Evolutionary conservation across 2,797 vertebrate species (phyloP), one percentile per base, ranked within the genome.

Genomic region (Falco concolor): DNA sequence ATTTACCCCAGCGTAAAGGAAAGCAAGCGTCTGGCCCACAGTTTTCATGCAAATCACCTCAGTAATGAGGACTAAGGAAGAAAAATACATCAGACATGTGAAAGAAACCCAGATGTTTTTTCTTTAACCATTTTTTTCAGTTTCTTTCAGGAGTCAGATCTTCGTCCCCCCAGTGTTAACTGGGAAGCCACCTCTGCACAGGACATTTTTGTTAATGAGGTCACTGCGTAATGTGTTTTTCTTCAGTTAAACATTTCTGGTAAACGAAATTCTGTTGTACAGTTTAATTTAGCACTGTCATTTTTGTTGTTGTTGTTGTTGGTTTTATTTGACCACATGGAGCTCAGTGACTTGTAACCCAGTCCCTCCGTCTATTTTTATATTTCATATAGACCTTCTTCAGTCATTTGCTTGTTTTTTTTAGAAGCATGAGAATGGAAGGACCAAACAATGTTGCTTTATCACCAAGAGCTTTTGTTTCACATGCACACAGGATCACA

Each of bases 291-390:
- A 95, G 96, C 88, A 73, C 25, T 57, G 81, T 36, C 69, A 17
- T 93, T 88, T 89, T 89, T 28, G 38, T 38, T 40, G 40, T 95
- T 95, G 68, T 90, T 86, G 84, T 89, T 93, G 79, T 90, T 96
- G 63, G 44, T 95, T 96, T 95, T 83, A 92, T 95, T 97, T 93
- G 89, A 94, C 78, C 72, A 47, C 87, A 89, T 60, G 78, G 81
- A 97, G 95, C 95, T 92, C 96, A 95, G 97, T 94, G 95, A 97
- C 96, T 91, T 95, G 69, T 95, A 95, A 96, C 95, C 76, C 92
- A 89, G 95, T 97, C 95, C 87, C 96, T 96, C 92, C 79, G 93
- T 70, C 97, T 98, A 97, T 97, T 98, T 98, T 98, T 98, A 97
- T 97, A 96, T 97, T 96, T 97, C 96, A 93, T 96, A 93, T 24